Percentiles rank a stretch among this genome's conserved stretches.
Evolutionary conservation across 1,140 invertebrate genomes (phyloP).

Genomic region (Zaprionus inermis): DNA sequence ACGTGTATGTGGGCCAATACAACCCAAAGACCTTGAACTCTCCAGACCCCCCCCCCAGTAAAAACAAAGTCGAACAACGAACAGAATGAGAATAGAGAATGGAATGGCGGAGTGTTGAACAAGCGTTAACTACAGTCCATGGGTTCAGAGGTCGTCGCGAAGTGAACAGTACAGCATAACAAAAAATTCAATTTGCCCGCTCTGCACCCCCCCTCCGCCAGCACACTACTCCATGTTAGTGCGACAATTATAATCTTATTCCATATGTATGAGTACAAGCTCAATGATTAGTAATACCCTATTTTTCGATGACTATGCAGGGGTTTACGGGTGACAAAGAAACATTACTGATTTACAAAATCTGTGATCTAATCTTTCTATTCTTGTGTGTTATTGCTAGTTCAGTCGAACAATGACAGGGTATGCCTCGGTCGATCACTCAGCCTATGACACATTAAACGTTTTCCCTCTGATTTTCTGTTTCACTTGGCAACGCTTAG

Average conservation of each 20-base stretch:
- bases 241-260: conserved; percentile 41
- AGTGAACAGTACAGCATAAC: conserved; percentile 12
- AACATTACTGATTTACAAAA: too few relatives aligned
- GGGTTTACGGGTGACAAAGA: neutral
- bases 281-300: conserved; percentile 28
- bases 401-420: neutral
- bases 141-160: conserved; percentile 36
- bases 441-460: neutral
- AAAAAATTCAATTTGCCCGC: conserved; percentile 12
- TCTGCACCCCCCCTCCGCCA: neutral
- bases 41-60: neutral
- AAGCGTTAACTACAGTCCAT: conserved; percentile 14
- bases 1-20: conserved; percentile 44
- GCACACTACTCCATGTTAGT: neutral
- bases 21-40: conserved; percentile 66
- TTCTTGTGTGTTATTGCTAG: neutral
- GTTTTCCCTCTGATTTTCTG: conserved; percentile 30
- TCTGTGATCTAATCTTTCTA: too few relatives aligned
- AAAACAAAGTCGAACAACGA: conserved; percentile 35
- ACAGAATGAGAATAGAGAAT: conserved; percentile 15
- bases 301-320: neutral
- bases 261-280: conserved; percentile 3
- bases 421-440: neutral
- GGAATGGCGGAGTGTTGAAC: neutral
- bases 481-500: conserved; percentile 35